Percentiles rank a stretch among this genome's conserved stretches.
Evolutionary conservation across 2,888 invertebrate genomes (phyloP).

Genomic region (Doris montereyensis): DNA sequence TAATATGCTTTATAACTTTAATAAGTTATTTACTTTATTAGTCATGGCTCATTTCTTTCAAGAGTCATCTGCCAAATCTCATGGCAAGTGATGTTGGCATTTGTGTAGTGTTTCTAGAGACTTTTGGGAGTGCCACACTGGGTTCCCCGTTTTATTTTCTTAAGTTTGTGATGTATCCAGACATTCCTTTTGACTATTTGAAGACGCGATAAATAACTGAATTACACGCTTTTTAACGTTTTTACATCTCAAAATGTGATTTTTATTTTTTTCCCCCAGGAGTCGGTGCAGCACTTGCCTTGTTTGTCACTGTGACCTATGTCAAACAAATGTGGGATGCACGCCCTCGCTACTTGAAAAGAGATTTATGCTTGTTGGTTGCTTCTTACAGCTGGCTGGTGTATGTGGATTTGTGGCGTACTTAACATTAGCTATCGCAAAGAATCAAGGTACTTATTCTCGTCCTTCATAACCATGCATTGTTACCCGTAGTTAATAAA

Average conservation of each 20-base stretch:
- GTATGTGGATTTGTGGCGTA: slow-evolving; percentile 67
- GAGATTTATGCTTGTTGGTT: slow-evolving; percentile 60
- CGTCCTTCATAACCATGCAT: background rate
- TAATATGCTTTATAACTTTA: too few relatives aligned
- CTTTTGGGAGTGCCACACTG: too few relatives aligned
- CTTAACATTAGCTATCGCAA: slow-evolving; percentile 60
- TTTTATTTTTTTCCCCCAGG: slow-evolving; percentile 54
- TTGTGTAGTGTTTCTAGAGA: too few relatives aligned
- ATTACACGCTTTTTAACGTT: too few relatives aligned
- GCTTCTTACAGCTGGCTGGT: slow-evolving; percentile 66
- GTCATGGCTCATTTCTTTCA: too few relatives aligned
- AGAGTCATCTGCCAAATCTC: too few relatives aligned
- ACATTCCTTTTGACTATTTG: too few relatives aligned
- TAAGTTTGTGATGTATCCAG: too few relatives aligned
- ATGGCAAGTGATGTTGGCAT: too few relatives aligned
- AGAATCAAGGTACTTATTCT: slow-evolving; percentile 59
- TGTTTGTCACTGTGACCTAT: slow-evolving; percentile 61
- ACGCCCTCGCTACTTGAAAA: slow-evolving; percentile 50
- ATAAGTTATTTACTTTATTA: too few relatives aligned
- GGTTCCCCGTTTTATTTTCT: too few relatives aligned
- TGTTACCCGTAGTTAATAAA: background rate
- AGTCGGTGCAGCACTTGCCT: slow-evolving; percentile 58
- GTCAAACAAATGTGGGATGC: slow-evolving; percentile 52
- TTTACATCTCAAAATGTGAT: background rate
- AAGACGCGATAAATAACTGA: too few relatives aligned